Evolutionary conservation across 2,113 vertebrate genomes (phyloP).

Genomic region (Apistogramma diplotaenia): DNA sequence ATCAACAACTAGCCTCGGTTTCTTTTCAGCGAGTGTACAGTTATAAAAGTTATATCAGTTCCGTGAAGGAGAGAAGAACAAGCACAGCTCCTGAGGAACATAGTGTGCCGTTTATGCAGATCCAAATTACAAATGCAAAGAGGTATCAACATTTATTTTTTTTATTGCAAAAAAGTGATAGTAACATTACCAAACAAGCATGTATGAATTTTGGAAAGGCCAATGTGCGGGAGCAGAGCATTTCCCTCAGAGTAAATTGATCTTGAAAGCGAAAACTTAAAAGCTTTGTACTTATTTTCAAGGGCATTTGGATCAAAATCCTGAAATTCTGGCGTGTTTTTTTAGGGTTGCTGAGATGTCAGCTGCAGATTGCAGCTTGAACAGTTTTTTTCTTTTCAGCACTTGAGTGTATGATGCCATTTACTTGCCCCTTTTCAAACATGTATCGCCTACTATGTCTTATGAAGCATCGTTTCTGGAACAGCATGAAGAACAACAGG

Average conservation of each 20-base stretch:
- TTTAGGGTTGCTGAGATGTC: background rate
- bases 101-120: background rate
- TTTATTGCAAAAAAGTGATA: background rate
- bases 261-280: background rate
- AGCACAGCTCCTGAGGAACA: background rate
- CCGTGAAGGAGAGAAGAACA: background rate
- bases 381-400: background rate
- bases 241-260: background rate
- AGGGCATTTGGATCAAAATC: slow-evolving; percentile 8
- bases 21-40: background rate
- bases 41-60: background rate
- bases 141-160: background rate
- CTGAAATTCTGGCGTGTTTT: background rate
- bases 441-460: background rate
- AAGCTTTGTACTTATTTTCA: background rate
- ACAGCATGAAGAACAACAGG: background rate
- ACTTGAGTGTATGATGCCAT: slow-evolving; percentile 11
- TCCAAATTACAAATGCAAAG: background rate
- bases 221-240: background rate
- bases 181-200: background rate
- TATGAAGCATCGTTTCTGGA: background rate
- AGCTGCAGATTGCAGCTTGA: background rate
- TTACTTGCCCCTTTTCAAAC: background rate
- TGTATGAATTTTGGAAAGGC: background rate
- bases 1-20: background rate